Conservation (phyloP, 2,888 invertebrate genomes). For the Muschampia staudingeri region DNA sequence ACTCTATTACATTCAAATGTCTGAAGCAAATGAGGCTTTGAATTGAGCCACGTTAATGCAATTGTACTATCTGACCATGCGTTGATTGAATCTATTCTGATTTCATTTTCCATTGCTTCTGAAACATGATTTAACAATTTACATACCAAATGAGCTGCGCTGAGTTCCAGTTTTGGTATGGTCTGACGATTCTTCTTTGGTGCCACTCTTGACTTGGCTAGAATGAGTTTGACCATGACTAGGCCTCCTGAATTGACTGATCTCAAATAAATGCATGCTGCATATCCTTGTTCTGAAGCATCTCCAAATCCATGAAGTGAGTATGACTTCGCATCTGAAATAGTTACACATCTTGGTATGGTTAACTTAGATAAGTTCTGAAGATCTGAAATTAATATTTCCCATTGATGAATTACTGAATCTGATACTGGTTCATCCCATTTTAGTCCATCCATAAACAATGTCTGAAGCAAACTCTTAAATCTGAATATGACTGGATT, state of each 20-base stretch:
- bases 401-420: slow-evolving; percentile 19
- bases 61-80: slow-evolving; percentile 33
- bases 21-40: slow-evolving; percentile 23
- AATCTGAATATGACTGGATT: slow-evolving; percentile 38
- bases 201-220: slow-evolving; percentile 22
- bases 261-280: slow-evolving; percentile 1
- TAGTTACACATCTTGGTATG: slow-evolving; percentile 18
- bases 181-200: slow-evolving; percentile 17
- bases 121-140: slow-evolving; percentile 21
- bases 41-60: slow-evolving; percentile 2
- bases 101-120: neutral
- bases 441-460: slow-evolving; percentile 36
- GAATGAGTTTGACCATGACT: neutral
- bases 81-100: neutral
- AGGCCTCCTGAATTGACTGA: neutral
- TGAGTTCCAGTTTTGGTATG: slow-evolving; percentile 28
- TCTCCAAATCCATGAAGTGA: slow-evolving; percentile 5
- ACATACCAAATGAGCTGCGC: slow-evolving; percentile 28
- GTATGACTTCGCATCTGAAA: neutral
- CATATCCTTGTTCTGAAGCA: slow-evolving; percentile 28
- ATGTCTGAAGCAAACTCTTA: slow-evolving; percentile 24
- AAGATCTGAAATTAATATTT: slow-evolving; percentile 22
- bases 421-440: slow-evolving; percentile 41
- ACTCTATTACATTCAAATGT: slow-evolving; percentile 29
- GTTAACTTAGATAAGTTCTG: neutral